These are phyloP conservation scores for Lepidothrix coronata DNA, from an alignment of 2,113 vertebrate species.

Conservation along the genomic window DNA sequence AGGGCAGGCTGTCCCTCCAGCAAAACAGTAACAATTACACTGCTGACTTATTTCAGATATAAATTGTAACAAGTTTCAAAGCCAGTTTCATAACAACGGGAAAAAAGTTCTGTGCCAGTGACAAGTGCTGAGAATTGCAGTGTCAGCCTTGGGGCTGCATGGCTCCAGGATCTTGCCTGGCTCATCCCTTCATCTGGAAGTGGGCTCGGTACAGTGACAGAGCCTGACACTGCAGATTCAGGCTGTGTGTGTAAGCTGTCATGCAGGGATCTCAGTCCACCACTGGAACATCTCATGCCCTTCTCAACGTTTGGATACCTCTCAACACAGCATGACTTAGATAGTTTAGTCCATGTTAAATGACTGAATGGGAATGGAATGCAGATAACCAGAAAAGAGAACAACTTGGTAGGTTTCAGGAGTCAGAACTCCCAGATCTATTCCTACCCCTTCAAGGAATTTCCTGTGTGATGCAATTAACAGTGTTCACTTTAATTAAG, in stretches of 20 bases:
- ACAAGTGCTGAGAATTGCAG: not conserved
- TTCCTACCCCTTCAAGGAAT: not conserved
- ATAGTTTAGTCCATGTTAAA: not conserved
- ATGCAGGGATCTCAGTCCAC: not conserved
- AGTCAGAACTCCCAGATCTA: not conserved
- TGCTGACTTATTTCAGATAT: not conserved
- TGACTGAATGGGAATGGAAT: not conserved
- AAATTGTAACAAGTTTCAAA: not conserved
- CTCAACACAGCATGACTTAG: rapidly evolving
- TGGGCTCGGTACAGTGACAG: not conserved
- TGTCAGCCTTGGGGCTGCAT: not conserved
- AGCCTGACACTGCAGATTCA: too few species aligned
- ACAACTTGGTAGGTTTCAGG: not conserved
- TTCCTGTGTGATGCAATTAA: not conserved
- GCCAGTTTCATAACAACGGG: not conserved
- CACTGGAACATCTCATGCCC: not conserved
- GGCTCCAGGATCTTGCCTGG: not conserved
- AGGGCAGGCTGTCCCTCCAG: not conserved
- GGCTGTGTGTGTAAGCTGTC: not conserved
- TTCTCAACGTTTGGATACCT: not conserved
- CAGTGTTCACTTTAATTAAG: not conserved
- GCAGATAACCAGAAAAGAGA: not conserved
- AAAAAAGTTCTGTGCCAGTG: not conserved
- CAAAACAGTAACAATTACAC: not conserved
- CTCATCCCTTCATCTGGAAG: not conserved